Conservation (phyloP, 2,113 vertebrate species). For the Xiphophorus couchianus region DNA sequence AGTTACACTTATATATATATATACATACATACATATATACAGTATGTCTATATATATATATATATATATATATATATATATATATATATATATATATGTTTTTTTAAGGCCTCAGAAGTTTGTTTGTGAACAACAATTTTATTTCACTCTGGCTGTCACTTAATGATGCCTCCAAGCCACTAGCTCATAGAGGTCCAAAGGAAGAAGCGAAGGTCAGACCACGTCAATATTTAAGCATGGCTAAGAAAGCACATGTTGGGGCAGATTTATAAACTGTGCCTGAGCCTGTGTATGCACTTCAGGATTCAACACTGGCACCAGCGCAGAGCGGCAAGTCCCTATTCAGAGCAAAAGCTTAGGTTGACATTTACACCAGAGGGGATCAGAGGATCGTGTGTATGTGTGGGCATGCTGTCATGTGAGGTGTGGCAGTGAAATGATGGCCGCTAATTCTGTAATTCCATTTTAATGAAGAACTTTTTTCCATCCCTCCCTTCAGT, state of each 20-base stretch:
- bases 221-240: conserved; percentile 48
- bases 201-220: conserved; percentile 54
- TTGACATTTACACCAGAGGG: conserved; percentile 39
- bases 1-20: too few relatives aligned
- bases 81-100: too few relatives aligned
- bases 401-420: neutral
- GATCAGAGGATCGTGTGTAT: conserved; percentile 16
- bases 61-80: too few relatives aligned
- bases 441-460: conserved; percentile 4
- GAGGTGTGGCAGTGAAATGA: conserved; percentile 1
- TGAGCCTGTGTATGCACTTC: conserved; percentile 13
- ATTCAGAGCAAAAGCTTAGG: conserved; percentile 17
- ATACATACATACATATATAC: too few relatives aligned
- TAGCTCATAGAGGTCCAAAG: conserved; percentile 41
- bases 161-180: conserved; percentile 37
- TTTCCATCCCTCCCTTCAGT: neutral
- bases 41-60: too few relatives aligned
- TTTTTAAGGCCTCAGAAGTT: too few relatives aligned
- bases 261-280: conserved; percentile 10
- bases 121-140: neutral
- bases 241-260: conserved; percentile 3
- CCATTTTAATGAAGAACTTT: conserved; percentile 7
- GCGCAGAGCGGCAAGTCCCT: conserved; percentile 14
- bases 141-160: conserved; percentile 37
- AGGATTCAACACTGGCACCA: conserved; percentile 44